These are phyloP conservation scores for Cervus canadensis DNA, from an alignment of 2,113 vertebrate genomes.

Conservation along the genomic window DNA sequence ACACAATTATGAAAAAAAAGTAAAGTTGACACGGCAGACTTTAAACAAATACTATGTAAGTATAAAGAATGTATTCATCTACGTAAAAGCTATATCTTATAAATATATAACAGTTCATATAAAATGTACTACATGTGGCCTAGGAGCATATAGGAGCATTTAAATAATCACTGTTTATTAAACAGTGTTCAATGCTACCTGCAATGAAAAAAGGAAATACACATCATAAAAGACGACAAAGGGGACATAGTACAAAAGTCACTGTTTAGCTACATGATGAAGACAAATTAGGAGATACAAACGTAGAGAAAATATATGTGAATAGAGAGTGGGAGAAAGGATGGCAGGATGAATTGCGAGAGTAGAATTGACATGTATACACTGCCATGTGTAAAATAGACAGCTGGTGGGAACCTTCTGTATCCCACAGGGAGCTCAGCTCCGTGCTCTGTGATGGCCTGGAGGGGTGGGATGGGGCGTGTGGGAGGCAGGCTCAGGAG, in stretches of 20 bases:
- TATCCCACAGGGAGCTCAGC: not conserved
- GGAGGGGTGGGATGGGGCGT: not conserved
- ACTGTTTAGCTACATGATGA: not conserved
- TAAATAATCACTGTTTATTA: constrained; percentile 24
- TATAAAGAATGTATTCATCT: not conserved
- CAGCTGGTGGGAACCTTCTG: not conserved
- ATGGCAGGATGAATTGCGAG: not conserved
- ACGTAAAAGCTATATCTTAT: not conserved
- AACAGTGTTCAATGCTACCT: not conserved
- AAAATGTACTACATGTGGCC: not conserved
- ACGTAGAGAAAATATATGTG: not conserved
- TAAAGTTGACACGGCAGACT: not conserved
- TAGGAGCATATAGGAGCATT: not conserved
- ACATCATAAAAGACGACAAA: not conserved
- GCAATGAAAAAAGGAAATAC: not conserved
- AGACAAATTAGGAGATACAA: not conserved
- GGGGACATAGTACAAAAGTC: not conserved
- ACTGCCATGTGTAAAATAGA: not conserved
- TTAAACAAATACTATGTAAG: not conserved
- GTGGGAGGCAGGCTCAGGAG: not conserved
- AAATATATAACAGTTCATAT: not conserved
- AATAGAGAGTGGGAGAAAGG: not conserved
- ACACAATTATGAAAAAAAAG: not conserved
- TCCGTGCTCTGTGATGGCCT: not conserved
- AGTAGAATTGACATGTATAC: not conserved